Evolutionary conservation across 2,113 vertebrate genomes (phyloP).

Genomic region (Spheniscus mendiculus): DNA sequence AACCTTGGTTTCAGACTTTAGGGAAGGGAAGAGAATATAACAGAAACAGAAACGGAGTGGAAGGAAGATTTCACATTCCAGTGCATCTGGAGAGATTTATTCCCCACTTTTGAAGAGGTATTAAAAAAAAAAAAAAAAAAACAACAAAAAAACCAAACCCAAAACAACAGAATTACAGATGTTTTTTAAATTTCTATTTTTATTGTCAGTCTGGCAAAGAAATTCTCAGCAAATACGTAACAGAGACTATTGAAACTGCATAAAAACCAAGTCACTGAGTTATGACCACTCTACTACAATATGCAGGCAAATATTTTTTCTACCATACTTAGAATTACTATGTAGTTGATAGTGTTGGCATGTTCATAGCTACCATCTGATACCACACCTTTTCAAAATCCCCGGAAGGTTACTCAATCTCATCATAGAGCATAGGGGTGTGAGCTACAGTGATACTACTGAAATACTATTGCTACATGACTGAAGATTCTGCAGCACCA

Average conservation of each 20-base stretch:
- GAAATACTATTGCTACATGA: not conserved
- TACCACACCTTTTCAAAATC: not conserved
- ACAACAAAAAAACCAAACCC: too few species aligned
- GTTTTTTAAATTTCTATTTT: not conserved
- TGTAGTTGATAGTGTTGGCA: not conserved
- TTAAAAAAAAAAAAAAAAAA: not conserved
- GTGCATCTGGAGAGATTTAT: not conserved
- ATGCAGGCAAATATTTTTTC: not conserved
- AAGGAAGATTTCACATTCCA: not conserved
- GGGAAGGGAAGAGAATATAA: not conserved
- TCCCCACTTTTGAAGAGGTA: not conserved
- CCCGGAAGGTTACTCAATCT: not conserved
- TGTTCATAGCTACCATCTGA: not conserved
- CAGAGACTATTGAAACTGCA: not conserved
- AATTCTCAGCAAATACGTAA: not conserved
- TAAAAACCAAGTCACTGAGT: not conserved
- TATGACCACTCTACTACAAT: not conserved
- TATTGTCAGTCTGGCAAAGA: conserved; percentile 32
- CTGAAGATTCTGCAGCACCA: conserved; percentile 1
- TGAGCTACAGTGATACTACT: not conserved
- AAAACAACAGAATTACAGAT: not conserved
- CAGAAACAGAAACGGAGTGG: not conserved
- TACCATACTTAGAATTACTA: not conserved
- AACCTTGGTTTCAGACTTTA: not conserved
- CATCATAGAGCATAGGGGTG: not conserved